Evolutionary conservation across 2,113 vertebrate genomes (phyloP).

Genomic region (Isurus oxyrinchus): DNA sequence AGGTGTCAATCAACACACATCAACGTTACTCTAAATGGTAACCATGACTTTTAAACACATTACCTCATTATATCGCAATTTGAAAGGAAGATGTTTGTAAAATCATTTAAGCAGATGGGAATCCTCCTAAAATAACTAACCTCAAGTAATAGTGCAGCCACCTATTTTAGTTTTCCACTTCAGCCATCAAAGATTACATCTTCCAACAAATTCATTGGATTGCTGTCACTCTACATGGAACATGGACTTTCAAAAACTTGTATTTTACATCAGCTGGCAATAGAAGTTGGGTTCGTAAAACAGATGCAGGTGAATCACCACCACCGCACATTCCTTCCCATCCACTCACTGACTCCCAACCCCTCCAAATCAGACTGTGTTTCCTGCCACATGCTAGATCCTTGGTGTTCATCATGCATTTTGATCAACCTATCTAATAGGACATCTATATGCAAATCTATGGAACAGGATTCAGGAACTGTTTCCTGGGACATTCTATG

Average conservation of each 20-base stretch:
- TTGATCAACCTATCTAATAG: background rate
- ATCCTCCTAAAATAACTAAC: background rate
- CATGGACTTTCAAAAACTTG: background rate
- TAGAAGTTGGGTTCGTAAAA: background rate
- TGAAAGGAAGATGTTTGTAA: constrained; percentile 21
- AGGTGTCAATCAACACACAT: constrained; percentile 40
- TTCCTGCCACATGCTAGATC: background rate
- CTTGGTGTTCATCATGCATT: background rate
- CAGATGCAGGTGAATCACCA: background rate
- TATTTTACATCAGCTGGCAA: background rate
- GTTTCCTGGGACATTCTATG: background rate
- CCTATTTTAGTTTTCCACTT: constrained; percentile 25
- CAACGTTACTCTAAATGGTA: constrained; percentile 39
- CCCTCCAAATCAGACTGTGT: background rate
- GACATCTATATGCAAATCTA: background rate
- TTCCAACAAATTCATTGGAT: background rate
- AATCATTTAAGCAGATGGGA: constrained; percentile 38
- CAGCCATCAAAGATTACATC: constrained; percentile 17
- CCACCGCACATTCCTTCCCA: too few species aligned
- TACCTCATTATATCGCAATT: constrained; percentile 37
- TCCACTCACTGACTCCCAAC: too few species aligned
- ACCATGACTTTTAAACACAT: constrained; percentile 16
- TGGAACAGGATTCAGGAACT: background rate
- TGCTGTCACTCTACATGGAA: background rate
- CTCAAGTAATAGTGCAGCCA: background rate